Conservation (phyloP, 2,113 vertebrate genomes). For the Myxocyprinus asiaticus region DNA sequence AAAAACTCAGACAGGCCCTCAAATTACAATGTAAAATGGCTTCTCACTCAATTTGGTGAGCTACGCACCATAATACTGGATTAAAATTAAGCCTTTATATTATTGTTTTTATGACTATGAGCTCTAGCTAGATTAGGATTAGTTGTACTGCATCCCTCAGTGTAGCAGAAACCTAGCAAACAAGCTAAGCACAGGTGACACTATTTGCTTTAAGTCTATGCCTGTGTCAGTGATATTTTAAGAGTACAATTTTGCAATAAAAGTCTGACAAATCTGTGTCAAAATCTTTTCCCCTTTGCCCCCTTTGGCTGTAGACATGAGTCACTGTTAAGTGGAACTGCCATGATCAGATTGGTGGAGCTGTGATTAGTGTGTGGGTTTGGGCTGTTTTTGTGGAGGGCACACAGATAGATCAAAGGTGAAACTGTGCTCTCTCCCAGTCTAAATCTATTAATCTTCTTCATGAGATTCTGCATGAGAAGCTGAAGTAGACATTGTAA, state of each 20-base stretch:
- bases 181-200: too few species aligned
- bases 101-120: too few species aligned
- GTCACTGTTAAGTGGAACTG: neutral
- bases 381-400: neutral
- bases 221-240: neutral
- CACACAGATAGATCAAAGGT: neutral
- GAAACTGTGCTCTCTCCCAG: neutral
- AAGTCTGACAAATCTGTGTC: neutral
- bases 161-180: too few species aligned
- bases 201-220: neutral
- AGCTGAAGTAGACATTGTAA: too few species aligned
- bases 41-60: too few species aligned
- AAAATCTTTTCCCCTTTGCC: neutral
- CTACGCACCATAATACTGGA: too few species aligned
- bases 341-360: neutral
- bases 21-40: too few species aligned
- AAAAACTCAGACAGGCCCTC: too few species aligned
- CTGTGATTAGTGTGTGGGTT: neutral
- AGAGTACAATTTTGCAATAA: neutral
- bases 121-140: too few species aligned
- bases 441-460: neutral
- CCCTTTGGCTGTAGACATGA: neutral
- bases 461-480: neutral
- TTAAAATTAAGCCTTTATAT: too few species aligned
- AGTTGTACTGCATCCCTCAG: too few species aligned